These are phyloP conservation scores for Acrocephalus arundinaceus DNA, from an alignment of 2,113 vertebrate species.

Conservation along the genomic window DNA sequence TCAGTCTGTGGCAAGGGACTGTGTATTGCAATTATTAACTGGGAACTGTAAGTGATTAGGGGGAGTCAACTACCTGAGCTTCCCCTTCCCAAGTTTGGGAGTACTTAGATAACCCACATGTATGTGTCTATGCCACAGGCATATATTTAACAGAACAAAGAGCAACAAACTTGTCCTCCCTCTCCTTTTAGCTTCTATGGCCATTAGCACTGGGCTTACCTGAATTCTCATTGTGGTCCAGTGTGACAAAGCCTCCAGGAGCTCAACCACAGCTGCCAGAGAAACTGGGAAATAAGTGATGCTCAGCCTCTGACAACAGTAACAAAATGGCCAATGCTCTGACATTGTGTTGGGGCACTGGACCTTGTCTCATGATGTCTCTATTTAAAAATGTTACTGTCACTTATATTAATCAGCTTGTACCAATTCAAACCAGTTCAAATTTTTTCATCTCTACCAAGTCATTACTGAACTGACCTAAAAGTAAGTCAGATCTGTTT, in stretches of 20 bases:
- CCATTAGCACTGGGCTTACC: fast-evolving
- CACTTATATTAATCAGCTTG: not conserved
- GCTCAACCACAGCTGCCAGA: not conserved
- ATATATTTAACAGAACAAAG: not conserved
- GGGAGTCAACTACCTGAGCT: not conserved
- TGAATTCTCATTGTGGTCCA: not conserved
- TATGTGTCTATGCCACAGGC: not conserved
- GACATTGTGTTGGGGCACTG: not conserved
- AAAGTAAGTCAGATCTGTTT: not conserved
- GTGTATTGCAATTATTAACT: not conserved
- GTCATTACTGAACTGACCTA: not conserved
- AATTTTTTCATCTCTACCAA: not conserved
- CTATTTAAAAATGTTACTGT: not conserved
- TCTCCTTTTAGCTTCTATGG: not conserved
- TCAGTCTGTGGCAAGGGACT: not conserved
- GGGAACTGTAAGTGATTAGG: not conserved
- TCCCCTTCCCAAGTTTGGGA: not conserved
- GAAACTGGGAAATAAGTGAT: not conserved
- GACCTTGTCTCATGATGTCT: not conserved
- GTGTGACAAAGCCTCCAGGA: not conserved
- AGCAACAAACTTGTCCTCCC: not conserved
- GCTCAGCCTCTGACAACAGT: not conserved
- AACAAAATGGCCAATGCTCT: not conserved
- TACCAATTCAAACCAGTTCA: not conserved
- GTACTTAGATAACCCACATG: not conserved